Percentiles rank a stretch among this genome's conserved stretches.
Conservation (phyloP, 2,888 invertebrate species). For the Diaperis boleti region DNA sequence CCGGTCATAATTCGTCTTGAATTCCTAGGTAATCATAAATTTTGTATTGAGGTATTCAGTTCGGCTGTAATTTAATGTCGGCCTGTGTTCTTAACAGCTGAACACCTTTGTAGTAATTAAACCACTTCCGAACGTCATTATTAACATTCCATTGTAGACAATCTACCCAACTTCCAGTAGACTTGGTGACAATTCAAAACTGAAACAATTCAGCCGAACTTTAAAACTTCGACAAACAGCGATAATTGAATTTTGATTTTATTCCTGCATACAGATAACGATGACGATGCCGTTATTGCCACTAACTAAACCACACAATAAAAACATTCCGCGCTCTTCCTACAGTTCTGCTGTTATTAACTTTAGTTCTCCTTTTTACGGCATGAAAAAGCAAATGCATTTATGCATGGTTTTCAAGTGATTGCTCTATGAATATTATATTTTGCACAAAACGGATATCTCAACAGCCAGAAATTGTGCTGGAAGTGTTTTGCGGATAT, state of each 20-base stretch:
- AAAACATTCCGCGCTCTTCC: not conserved
- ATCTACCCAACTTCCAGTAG: conserved; percentile 35
- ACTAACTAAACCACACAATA: too few species aligned
- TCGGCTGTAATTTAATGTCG: conserved; percentile 41
- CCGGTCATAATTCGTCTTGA: conserved; percentile 36
- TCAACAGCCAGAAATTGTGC: too few species aligned
- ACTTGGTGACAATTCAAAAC: conserved; percentile 37
- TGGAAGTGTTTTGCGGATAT: too few species aligned
- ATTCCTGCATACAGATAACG: conserved; percentile 7
- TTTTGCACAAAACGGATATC: too few species aligned
- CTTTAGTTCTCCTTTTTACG: not conserved
- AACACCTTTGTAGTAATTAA: conserved; percentile 43
- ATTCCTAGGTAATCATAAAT: conserved; percentile 40
- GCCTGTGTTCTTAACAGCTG: conserved; percentile 41
- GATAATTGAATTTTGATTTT: conserved; percentile 31
- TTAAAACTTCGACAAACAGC: conserved; percentile 22
- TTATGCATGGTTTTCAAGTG: conserved; percentile 1
- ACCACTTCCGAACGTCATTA: conserved; percentile 44
- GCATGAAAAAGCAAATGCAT: not conserved
- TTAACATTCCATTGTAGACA: conserved; percentile 42
- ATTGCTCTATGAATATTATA: not conserved
- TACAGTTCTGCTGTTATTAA: not conserved
- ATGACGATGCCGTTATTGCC: not conserved
- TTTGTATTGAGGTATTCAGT: conserved; percentile 41
- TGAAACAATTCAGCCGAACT: conserved; percentile 34